These are phyloP conservation scores for Lasiurus borealis DNA, from an alignment of 2,113 vertebrate species.

Conservation along the genomic window DNA sequence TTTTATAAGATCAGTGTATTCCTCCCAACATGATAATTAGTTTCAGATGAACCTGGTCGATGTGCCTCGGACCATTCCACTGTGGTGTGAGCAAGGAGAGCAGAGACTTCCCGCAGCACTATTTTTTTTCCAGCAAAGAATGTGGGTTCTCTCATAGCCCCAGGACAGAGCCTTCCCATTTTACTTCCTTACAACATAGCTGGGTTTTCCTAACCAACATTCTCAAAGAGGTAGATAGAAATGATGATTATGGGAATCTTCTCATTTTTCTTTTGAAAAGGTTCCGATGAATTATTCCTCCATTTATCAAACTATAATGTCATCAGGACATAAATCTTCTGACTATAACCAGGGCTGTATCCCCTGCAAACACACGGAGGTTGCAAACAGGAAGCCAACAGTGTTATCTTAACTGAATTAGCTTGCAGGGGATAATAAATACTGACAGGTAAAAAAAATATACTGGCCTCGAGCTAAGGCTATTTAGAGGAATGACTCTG, in stretches of 20 bases:
- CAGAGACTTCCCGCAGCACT: conserved; percentile 74
- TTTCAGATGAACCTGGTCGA: conserved; percentile 77
- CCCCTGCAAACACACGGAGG: neutral
- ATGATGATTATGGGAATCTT: conserved; percentile 43
- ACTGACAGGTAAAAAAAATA: neutral
- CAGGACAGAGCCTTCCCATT: neutral
- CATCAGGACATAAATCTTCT: neutral
- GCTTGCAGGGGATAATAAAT: neutral
- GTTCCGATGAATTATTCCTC: neutral
- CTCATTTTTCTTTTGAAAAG: conserved; percentile 20
- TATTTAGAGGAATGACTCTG: neutral
- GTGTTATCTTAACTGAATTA: neutral
- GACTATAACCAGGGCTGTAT: neutral
- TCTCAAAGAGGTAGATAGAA: conserved; percentile 23
- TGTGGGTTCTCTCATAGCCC: neutral
- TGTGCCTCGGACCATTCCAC: neutral
- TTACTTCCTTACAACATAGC: neutral
- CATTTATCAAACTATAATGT: neutral
- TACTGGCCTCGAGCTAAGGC: neutral
- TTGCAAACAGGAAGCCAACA: neutral
- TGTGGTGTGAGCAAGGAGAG: conserved; percentile 31
- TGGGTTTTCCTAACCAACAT: conserved; percentile 20
- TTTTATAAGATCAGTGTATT: conserved; percentile 66
- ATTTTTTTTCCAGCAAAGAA: neutral
- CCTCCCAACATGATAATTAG: conserved; percentile 73